A percentile compares a stretch with the other conserved stretches of the same genome.
phyloP scores from a whole-genome alignment of 2,888 invertebrate genomes.

The Onthophagus sagittarius region DNA sequence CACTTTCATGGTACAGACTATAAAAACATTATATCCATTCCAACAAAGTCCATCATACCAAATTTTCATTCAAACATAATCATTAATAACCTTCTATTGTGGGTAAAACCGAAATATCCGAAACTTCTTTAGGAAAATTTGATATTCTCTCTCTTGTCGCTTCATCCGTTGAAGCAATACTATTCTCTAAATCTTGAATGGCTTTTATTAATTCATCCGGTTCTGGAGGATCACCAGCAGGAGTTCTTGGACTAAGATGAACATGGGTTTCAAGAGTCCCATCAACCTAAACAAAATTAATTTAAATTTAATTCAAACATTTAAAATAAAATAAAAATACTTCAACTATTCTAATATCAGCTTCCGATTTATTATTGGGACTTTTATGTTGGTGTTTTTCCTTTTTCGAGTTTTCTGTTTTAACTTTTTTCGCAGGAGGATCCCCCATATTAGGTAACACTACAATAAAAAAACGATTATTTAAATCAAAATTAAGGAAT shows the following conservation, averaged over 20 bases:
- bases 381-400: conserved; percentile 42
- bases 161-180: conserved; percentile 93
- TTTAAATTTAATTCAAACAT: conserved; percentile 7
- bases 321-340: neutral
- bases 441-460: conserved; percentile 46
- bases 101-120: conserved; percentile 80
- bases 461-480: conserved; percentile 21
- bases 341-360: conserved; percentile 47
- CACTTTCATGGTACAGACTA: too few relatives aligned
- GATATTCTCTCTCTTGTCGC: conserved; percentile 89
- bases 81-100: conserved; percentile 81
- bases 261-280: conserved; percentile 73
- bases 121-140: conserved; percentile 89
- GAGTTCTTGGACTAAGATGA: conserved; percentile 74
- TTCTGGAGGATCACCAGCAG: conserved; percentile 84
- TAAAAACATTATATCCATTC: too few relatives aligned
- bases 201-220: conserved; percentile 88
- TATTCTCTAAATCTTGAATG: conserved; percentile 82
- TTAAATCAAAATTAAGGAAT: neutral
- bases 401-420: conserved; percentile 38
- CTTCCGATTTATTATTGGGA: conserved; percentile 51
- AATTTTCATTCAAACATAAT: too few relatives aligned
- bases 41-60: too few relatives aligned
- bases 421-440: conserved; percentile 52
- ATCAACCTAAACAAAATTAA: conserved; percentile 55